Percentiles rank a stretch among this genome's conserved stretches.
phyloP scores from a whole-genome alignment of 1,140 invertebrate species.

The Hylaeus volcanicus region DNA sequence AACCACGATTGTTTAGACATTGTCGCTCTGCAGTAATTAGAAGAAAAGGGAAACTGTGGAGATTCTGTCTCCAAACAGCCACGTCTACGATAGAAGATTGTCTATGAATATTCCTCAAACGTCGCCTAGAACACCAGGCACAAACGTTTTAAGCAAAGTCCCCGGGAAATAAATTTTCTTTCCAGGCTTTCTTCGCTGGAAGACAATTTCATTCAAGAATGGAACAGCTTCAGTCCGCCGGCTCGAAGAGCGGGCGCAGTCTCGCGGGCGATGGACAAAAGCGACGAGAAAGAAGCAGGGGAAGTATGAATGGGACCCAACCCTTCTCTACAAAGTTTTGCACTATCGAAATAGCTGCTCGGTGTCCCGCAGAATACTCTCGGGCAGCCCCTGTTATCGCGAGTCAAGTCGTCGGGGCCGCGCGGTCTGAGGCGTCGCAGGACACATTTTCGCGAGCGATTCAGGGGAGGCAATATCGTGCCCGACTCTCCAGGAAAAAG shows the following conservation, averaged over 20 bases:
- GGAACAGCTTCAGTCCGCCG: no score
- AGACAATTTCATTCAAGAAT: no score
- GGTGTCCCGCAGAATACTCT: slow-evolving; percentile 53
- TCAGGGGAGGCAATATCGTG: slow-evolving; percentile 28
- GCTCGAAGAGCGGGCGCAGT: not conserved
- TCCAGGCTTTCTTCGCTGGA: no score
- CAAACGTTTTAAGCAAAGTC: no score
- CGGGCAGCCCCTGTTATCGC: slow-evolving; percentile 42
- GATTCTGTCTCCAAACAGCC: no score
- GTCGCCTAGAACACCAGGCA: no score
- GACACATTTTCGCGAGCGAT: slow-evolving; percentile 47
- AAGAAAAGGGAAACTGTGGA: no score
- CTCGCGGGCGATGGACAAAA: not conserved
- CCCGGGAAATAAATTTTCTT: no score
- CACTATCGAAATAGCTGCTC: slow-evolving; percentile 59
- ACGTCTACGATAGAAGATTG: no score
- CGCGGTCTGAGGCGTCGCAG: slow-evolving; percentile 41
- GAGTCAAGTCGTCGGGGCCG: slow-evolving; percentile 13
- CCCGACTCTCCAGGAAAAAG: not conserved
- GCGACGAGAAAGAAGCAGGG: slow-evolving; percentile 3
- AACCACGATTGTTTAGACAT: no score
- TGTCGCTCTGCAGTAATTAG: no score
- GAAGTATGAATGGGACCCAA: slow-evolving; percentile 18
- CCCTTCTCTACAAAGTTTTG: slow-evolving; percentile 47
- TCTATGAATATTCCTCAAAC: no score